phyloP scores from a whole-genome alignment of 1,140 invertebrate genomes.

The Heliconius hermathena region DNA sequence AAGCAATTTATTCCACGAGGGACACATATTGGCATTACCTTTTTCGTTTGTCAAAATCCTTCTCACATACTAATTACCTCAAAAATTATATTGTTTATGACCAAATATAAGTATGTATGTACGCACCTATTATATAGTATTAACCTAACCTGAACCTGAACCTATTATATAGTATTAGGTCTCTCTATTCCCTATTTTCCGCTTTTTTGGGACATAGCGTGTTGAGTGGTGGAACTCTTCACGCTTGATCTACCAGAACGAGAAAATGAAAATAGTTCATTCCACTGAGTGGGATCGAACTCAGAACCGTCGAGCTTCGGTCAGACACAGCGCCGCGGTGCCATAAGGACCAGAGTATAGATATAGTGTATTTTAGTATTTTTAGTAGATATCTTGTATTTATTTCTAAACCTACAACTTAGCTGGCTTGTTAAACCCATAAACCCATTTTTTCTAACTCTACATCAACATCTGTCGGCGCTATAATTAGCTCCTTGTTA shows the following conservation, averaged over 20 bases:
- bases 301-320: neutral
- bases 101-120: neutral
- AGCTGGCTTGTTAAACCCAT: neutral
- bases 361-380: neutral
- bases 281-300: neutral
- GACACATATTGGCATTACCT: constrained; percentile 53
- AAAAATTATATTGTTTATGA: neutral
- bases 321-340: neutral
- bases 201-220: neutral
- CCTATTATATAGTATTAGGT: neutral
- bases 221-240: neutral
- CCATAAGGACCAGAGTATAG: neutral
- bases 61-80: constrained; percentile 55
- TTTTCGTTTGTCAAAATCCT: constrained; percentile 50
- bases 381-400: neutral
- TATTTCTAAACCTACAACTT: neutral
- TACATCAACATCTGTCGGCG: neutral
- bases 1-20: constrained; percentile 49
- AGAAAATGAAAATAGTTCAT: neutral
- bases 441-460: neutral
- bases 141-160: no score
- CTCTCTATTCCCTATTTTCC: neutral
- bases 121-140: no score
- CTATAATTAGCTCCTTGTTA: constrained; percentile 29
- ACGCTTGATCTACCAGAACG: neutral